phyloP scores from a whole-genome alignment of 2,113 vertebrate species.

The Solenodon paradoxus region DNA sequence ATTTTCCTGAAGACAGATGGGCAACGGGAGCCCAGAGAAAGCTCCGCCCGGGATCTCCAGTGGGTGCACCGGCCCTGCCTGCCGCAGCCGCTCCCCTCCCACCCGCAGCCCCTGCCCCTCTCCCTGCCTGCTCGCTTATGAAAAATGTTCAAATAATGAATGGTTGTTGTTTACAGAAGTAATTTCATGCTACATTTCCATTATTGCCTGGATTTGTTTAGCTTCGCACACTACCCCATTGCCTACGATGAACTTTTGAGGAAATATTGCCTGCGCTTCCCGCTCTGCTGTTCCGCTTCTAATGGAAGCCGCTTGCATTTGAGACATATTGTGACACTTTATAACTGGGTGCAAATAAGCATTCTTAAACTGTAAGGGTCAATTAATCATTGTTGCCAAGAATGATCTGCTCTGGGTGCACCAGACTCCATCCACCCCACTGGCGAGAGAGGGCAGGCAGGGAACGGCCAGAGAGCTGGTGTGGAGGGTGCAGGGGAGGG shows the following conservation, averaged over 20 bases:
- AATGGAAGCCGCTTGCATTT: slow-evolving; percentile 84
- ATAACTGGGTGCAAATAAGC: slow-evolving; percentile 87
- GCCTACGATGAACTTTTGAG: slow-evolving; percentile 90
- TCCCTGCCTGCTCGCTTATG: slow-evolving; percentile 86
- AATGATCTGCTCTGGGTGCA: slow-evolving; percentile 40
- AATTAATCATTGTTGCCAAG: slow-evolving; percentile 86
- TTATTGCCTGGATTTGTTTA: slow-evolving; percentile 98
- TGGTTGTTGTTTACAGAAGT: slow-evolving; percentile 98
- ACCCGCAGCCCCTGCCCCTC: slow-evolving; percentile 31
- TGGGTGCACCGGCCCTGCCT: slow-evolving; percentile 32
- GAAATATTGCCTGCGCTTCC: slow-evolving; percentile 87
- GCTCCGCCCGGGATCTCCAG: slow-evolving; percentile 19
- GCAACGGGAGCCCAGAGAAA: not conserved
- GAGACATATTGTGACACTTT: slow-evolving; percentile 86
- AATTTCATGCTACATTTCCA: slow-evolving; percentile 99
- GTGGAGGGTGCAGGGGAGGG: not conserved
- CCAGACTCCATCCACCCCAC: not conserved
- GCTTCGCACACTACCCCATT: slow-evolving; percentile 90
- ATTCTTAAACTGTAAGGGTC: slow-evolving; percentile 86
- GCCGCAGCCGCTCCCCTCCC: slow-evolving; percentile 12
- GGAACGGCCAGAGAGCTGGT: no score
- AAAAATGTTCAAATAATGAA: slow-evolving; percentile 96
- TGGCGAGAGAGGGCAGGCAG: not conserved
- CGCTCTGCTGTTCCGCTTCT: slow-evolving; percentile 82
- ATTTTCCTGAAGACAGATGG: slow-evolving; percentile 70